Percentiles rank a stretch among this genome's conserved stretches.
These are phyloP conservation scores for Dicycla oo DNA, from an alignment of 2,888 invertebrate genomes.

Conservation along the genomic window DNA sequence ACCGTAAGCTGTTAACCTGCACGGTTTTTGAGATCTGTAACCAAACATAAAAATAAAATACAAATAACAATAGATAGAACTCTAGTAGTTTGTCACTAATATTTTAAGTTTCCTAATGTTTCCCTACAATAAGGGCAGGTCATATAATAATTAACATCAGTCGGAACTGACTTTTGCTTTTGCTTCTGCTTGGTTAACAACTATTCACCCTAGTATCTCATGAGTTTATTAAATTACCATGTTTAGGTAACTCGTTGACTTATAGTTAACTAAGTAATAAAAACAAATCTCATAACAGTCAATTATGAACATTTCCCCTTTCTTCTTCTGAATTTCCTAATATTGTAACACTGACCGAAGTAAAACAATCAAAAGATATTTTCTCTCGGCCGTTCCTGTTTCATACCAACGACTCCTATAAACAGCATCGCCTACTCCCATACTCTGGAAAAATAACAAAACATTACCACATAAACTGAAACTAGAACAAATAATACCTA, in stretches of 20 bases:
- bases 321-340: not conserved
- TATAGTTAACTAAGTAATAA: too few relatives aligned
- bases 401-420: slow-evolving; percentile 77
- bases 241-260: not conserved
- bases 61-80: not conserved
- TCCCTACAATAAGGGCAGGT: not conserved
- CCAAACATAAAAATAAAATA: slow-evolving; percentile 4
- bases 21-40: slow-evolving; percentile 76
- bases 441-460: slow-evolving; percentile 70
- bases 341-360: slow-evolving; percentile 67
- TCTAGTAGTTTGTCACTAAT: not conserved
- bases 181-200: slow-evolving; percentile 3
- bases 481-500: slow-evolving; percentile 22
- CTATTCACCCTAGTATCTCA: slow-evolving; percentile 14
- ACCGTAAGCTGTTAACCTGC: slow-evolving; percentile 75
- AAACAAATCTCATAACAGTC: slow-evolving; percentile 3
- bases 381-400: slow-evolving; percentile 68
- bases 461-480: slow-evolving; percentile 24
- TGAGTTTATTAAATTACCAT: slow-evolving; percentile 12
- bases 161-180: not conserved
- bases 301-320: not conserved
- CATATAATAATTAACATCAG: slow-evolving; percentile 7
- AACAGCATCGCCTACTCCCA: slow-evolving; percentile 72
- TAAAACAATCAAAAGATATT: slow-evolving; percentile 73
- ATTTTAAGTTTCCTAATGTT: not conserved